Conservation (phyloP, 2,113 vertebrate species). For the Rynchops niger region DNA sequence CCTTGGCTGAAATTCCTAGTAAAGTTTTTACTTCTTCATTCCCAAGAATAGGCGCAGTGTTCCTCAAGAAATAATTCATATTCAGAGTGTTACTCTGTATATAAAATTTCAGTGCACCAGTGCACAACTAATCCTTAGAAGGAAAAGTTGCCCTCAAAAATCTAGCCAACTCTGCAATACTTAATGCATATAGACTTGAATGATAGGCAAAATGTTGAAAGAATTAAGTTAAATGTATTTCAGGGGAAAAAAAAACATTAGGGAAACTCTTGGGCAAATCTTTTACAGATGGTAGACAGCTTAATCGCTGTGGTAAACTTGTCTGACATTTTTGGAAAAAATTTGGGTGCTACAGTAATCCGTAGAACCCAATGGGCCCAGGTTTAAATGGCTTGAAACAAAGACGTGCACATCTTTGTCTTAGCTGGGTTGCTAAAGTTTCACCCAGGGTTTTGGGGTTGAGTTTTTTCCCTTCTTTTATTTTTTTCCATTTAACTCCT, state of each 20-base stretch:
- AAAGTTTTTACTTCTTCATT: constrained; percentile 27
- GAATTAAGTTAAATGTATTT: constrained; percentile 50
- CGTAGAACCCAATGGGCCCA: not conserved
- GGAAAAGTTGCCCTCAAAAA: constrained; percentile 25
- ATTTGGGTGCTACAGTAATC: constrained; percentile 60
- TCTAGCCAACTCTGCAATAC: constrained; percentile 3
- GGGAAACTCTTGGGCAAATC: constrained; percentile 52
- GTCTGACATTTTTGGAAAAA: constrained; percentile 68
- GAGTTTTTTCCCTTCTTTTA: not conserved
- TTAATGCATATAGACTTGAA: constrained; percentile 8
- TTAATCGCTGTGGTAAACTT: constrained; percentile 74
- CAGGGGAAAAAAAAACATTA: not conserved
- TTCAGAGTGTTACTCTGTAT: constrained; percentile 1
- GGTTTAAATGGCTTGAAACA: not conserved
- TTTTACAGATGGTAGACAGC: constrained; percentile 73
- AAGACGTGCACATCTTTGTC: not conserved
- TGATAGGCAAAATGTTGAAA: constrained; percentile 34
- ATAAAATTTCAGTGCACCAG: constrained; percentile 38
- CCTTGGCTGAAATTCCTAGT: constrained; percentile 32
- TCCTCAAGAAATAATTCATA: constrained; percentile 46
- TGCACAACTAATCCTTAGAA: constrained; percentile 24
- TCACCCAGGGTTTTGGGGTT: not conserved
- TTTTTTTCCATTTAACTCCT: not conserved
- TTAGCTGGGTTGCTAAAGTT: not conserved
- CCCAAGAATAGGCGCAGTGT: constrained; percentile 1